Evolutionary conservation across 1,140 invertebrate genomes (phyloP), one percentile per base, ranked within the genome.

Genomic region (Musca domestica): DNA sequence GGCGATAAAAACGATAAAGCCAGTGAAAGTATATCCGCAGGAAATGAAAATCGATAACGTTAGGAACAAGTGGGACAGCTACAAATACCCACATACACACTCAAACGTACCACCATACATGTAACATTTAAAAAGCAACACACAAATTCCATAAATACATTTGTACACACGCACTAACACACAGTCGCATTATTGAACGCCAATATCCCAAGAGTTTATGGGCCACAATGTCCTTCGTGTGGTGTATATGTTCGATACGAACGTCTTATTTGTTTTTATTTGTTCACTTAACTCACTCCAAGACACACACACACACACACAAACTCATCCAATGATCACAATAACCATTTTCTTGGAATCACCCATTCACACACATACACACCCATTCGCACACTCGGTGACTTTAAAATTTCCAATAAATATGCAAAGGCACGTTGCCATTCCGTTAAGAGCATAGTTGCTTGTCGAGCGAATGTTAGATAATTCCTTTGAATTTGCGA

Each of bases 31-130:
- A n/a, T 56, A 56, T 27, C 52, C 52, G 52, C 52, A 56, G 52
- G 52, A 56, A 56, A 56, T 56, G 52, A 56, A 56, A 56, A 56
- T 56, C 52, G 52, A 56, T 56, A 56, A 56, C 52, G 52, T 56
- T 56, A 56, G 12, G 25, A 56, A 56, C 34, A 41, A 41, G 34
- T 41, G 34, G 5, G 34, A 41, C 34, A 41, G 5, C 4, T 41
- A 41, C 34, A 12, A 2, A 41, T 12, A 41, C 4, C 2, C 10
- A 12, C 10, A 41, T 2, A 41, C 34, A 41, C 10, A n/a, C n/a
- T n/a, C n/a, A n/a, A n/a, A n/a, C n/a, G n/a, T n/a, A n/a, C n/a
- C n/a, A n/a, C n/a, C n/a, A n/a, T n/a, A 56, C 22, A 56, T 12
- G 34, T 12, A 41, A 41, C 34, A 12, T 41, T 41, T 41, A 41